Evolutionary conservation across 2,797 vertebrate genomes (phyloP).

Genomic region (Pipistrellus kuhlii): DNA sequence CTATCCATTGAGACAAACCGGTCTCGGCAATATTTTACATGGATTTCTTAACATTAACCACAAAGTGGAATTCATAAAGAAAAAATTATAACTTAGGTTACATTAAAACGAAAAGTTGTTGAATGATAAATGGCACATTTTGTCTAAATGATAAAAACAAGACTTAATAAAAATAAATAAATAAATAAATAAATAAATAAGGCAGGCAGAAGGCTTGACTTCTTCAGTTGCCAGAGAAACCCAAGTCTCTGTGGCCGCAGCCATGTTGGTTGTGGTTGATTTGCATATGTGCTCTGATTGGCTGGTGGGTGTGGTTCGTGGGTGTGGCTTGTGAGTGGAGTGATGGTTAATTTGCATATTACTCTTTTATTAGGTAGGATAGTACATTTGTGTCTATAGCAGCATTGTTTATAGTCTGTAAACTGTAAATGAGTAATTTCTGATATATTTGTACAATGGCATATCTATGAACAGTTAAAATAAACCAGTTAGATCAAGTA

Average conservation of each 20-base stretch:
- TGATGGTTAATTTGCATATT: no score
- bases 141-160: constrained; percentile 6
- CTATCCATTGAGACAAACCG: no score
- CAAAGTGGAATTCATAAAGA: not conserved
- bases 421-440: not conserved
- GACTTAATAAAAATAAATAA: not conserved
- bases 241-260: no score
- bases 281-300: no score
- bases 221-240: no score
- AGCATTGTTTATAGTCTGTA: not conserved
- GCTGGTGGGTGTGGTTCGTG: no score
- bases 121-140: not conserved
- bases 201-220: no score
- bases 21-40: not conserved
- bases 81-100: not conserved
- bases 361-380: no score
- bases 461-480: not conserved
- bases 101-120: not conserved
- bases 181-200: no score
- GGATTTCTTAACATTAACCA: not conserved
- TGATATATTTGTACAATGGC: not conserved
- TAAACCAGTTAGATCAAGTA: not conserved
- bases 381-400: not conserved
- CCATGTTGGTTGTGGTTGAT: no score
- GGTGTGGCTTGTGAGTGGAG: no score